Percentiles rank a stretch among this genome's conserved stretches.
Evolutionary conservation across 2,888 invertebrate species (phyloP).

Genomic region (Dastarcus helophoroides): DNA sequence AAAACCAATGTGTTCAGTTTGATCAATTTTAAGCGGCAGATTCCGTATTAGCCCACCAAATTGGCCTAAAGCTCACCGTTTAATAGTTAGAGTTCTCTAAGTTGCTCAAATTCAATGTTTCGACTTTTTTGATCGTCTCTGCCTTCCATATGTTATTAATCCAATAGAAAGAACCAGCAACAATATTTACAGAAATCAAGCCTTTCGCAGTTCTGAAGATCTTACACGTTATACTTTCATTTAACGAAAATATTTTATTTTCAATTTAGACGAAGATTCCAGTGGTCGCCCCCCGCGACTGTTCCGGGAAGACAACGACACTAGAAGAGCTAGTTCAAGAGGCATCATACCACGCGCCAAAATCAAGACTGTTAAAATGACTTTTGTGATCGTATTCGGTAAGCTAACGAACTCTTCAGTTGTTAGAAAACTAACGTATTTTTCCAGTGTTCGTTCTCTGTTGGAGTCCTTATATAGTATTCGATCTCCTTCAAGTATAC

Average conservation of each 20-base stretch:
- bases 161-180: too few relatives aligned
- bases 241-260: constrained; percentile 14
- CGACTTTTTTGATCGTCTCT: too few relatives aligned
- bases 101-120: too few relatives aligned
- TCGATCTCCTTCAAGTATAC: constrained; percentile 85
- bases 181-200: too few relatives aligned
- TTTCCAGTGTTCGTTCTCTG: constrained; percentile 82
- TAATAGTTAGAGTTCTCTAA: too few relatives aligned
- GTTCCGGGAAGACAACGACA: constrained; percentile 35
- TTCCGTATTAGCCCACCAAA: too few relatives aligned
- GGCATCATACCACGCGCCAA: constrained; percentile 92
- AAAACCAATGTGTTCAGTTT: too few relatives aligned
- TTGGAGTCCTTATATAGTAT: constrained; percentile 94
- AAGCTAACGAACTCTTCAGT: constrained; percentile 31
- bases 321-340: constrained; percentile 74
- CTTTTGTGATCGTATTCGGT: constrained; percentile 91
- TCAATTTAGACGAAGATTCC: constrained; percentile 29
- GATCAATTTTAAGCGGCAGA: too few relatives aligned
- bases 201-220: too few relatives aligned
- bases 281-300: constrained; percentile 25
- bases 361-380: constrained; percentile 96
- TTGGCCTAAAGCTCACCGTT: too few relatives aligned
- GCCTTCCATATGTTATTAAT: too few relatives aligned
- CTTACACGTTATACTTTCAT: constrained; percentile 8
- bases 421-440: neutral